A percentile compares a stretch with the other conserved stretches of the same genome.
Conservation (phyloP, 2,888 invertebrate genomes). For the Argyresthia albistria region DNA sequence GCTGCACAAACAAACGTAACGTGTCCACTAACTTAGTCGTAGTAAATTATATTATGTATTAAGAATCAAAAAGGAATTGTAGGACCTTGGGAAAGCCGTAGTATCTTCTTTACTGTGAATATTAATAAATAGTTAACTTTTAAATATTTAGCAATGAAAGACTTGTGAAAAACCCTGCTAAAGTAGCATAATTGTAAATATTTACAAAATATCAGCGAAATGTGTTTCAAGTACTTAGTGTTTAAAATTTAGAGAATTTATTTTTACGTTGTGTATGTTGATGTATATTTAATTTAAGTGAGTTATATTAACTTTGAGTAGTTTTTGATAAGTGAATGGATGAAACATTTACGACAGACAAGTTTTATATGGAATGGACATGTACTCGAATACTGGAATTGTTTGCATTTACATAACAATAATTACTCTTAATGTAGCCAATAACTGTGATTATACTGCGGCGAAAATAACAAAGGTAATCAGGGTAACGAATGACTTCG, state of each 20-base stretch:
- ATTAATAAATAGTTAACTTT: conserved; percentile 37
- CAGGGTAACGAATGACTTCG: conserved; percentile 37
- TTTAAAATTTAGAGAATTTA: conserved; percentile 1
- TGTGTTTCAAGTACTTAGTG: conserved; percentile 31
- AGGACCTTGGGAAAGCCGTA: conserved; percentile 30
- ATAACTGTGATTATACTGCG: too few relatives aligned
- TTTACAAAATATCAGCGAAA: conserved; percentile 41
- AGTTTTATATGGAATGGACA: conserved; percentile 31
- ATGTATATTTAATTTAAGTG: conserved; percentile 62
- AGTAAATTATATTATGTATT: too few relatives aligned
- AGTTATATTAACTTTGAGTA: conserved; percentile 55
- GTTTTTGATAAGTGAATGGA: conserved; percentile 69
- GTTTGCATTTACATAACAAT: background rate
- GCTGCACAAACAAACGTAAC: too few relatives aligned
- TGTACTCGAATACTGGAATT: conserved; percentile 25
- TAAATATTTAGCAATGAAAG: conserved; percentile 37
- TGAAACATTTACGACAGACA: conserved; percentile 30
- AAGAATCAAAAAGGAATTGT: conserved; percentile 26
- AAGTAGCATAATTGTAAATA: conserved; percentile 28
- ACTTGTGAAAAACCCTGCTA: conserved; percentile 35
- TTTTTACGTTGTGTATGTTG: conserved; percentile 41
- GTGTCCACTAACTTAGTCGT: too few relatives aligned
- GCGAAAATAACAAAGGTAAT: conserved; percentile 35
- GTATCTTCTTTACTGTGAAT: conserved; percentile 33
- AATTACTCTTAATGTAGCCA: too few relatives aligned